phyloP scores from a whole-genome alignment of 1,140 invertebrate species.

The Halictus rubicundus region DNA sequence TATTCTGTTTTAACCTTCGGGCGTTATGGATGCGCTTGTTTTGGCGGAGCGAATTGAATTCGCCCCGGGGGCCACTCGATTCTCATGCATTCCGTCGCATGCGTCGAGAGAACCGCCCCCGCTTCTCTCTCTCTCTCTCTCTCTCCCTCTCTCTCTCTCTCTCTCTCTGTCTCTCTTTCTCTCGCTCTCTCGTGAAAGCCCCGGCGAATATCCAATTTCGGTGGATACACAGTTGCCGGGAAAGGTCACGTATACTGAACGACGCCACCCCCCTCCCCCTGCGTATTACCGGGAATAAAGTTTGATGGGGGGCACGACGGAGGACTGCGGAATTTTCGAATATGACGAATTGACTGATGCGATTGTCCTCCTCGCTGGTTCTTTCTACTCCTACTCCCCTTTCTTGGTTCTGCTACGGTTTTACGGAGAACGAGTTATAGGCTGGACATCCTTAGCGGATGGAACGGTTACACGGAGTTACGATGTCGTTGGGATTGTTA shows the following conservation, averaged over 20 bases:
- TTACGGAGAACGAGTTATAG: slow-evolving; percentile 9
- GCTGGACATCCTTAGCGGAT: too few relatives aligned
- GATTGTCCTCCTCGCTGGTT: slow-evolving; percentile 8
- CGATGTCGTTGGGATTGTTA: too few relatives aligned
- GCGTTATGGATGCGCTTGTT: slow-evolving; percentile 32
- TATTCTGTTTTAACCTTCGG: slow-evolving; percentile 19
- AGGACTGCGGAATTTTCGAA: slow-evolving; percentile 44
- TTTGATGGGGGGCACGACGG: slow-evolving; percentile 31
- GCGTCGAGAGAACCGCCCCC: not conserved
- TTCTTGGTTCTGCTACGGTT: not conserved
- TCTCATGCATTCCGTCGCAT: not conserved
- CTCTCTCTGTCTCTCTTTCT: not conserved
- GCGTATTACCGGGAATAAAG: slow-evolving; percentile 44
- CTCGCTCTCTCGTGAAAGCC: not conserved
- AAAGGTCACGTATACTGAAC: slow-evolving; percentile 39
- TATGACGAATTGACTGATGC: slow-evolving; percentile 31
- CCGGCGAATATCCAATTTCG: slow-evolving; percentile 33
- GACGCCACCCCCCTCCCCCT: slow-evolving; percentile 7
- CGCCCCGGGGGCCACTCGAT: not conserved
- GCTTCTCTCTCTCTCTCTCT: not conserved
- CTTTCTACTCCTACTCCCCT: not conserved
- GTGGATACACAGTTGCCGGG: slow-evolving; percentile 32
- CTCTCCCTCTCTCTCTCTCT: too few relatives aligned
- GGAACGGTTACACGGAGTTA: too few relatives aligned
- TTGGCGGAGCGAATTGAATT: slow-evolving; percentile 16